Evolutionary conservation across 2,888 invertebrate genomes (phyloP).

Genomic region (Galerucella nymphaeae): DNA sequence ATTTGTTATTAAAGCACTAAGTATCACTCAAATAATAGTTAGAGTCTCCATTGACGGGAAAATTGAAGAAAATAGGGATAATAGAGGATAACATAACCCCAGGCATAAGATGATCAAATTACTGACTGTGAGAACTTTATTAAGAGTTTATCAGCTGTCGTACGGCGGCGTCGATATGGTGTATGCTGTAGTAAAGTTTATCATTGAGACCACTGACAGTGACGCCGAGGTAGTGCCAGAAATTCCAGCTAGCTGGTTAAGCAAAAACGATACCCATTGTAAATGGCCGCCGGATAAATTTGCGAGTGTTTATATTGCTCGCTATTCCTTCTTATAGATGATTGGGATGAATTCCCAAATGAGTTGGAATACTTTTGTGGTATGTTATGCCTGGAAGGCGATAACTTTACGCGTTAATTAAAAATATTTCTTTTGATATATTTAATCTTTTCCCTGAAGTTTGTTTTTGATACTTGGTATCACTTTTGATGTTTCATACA

Average conservation of each 20-base stretch:
- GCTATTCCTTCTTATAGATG: neutral
- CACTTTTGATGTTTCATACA: no score
- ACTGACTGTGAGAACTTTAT: no score
- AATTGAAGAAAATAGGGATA: no score
- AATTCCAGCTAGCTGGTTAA: neutral
- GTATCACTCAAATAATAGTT: no score
- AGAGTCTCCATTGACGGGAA: no score
- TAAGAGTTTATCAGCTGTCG: no score
- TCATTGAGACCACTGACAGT: neutral
- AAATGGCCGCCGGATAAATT: neutral
- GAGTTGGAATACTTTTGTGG: neutral
- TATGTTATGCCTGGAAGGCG: neutral
- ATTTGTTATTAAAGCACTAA: no score
- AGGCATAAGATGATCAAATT: no score
- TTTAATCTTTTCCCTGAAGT: neutral
- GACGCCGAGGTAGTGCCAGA: neutral
- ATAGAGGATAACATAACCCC: no score
- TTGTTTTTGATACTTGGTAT: no score
- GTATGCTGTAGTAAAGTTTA: neutral
- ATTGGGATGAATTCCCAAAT: neutral
- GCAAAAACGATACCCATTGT: neutral
- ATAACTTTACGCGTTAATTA: neutral
- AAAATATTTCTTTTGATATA: slow-evolving; percentile 1
- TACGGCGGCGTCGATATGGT: no score
- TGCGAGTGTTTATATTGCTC: neutral